These are phyloP conservation scores for Cydia strobilella DNA, from an alignment of 1,140 invertebrate genomes.

Conservation along the genomic window DNA sequence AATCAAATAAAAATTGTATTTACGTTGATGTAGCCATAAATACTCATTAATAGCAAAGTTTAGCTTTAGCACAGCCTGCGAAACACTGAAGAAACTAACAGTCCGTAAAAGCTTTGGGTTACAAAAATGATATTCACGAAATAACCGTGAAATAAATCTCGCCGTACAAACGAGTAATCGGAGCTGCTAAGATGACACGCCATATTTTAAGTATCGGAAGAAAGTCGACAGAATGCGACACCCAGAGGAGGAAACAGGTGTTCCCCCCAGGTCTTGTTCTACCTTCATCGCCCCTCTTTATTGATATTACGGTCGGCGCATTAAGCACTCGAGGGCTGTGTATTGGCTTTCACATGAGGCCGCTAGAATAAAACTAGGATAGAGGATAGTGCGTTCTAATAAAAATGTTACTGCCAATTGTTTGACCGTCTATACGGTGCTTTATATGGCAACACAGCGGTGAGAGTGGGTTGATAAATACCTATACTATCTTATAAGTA, in stretches of 20 bases:
- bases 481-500: not conserved
- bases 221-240: conserved; percentile 65
- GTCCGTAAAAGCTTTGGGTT: conserved; percentile 35
- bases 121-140: conserved; percentile 49
- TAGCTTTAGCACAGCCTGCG: not conserved
- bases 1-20: not conserved
- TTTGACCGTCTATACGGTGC: not conserved
- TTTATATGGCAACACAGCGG: not conserved
- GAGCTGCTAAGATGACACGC: conserved; percentile 69
- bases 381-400: conserved; percentile 45
- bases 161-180: conserved; percentile 65
- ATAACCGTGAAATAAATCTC: conserved; percentile 58
- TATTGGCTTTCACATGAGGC: conserved; percentile 66
- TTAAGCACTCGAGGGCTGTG: conserved; percentile 70
- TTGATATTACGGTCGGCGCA: conserved; percentile 74
- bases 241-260: conserved; percentile 55
- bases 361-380: conserved; percentile 67
- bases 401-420: conserved; percentile 39
- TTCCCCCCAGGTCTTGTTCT: conserved; percentile 46
- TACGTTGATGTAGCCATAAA: no score
- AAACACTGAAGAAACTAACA: not conserved
- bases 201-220: conserved; percentile 74
- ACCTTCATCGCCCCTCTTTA: conserved; percentile 59
- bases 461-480: not conserved
- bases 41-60: not conserved